A percentile compares a stretch with the other conserved stretches of the same genome.
These are phyloP conservation scores for Saiga tatarica DNA, from an alignment of 2,113 vertebrate genomes.

Conservation along the genomic window DNA sequence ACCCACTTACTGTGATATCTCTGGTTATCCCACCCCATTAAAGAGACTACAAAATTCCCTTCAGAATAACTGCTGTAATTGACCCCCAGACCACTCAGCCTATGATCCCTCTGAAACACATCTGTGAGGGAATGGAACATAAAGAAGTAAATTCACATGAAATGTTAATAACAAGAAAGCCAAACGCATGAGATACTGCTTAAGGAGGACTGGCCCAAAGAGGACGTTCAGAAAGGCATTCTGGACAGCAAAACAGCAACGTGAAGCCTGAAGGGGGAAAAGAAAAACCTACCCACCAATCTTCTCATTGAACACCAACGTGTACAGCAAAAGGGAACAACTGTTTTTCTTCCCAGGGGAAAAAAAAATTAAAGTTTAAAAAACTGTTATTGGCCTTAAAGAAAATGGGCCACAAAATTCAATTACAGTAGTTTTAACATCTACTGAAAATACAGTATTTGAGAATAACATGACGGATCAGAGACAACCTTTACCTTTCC, in stretches of 20 bases:
- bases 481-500: constrained; percentile 88
- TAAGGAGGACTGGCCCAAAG: neutral
- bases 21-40: neutral
- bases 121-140: neutral
- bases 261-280: neutral
- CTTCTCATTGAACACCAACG: neutral
- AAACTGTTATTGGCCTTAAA: neutral
- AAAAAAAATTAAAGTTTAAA: neutral
- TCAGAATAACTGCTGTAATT: neutral
- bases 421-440: neutral
- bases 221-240: neutral
- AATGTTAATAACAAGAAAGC: neutral
- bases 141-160: constrained; percentile 1
- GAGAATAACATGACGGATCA: neutral
- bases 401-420: neutral
- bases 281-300: neutral
- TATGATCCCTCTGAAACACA: neutral
- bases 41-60: neutral
- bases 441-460: neutral
- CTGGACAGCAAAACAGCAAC: neutral
- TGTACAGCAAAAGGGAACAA: neutral
- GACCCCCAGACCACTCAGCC: neutral
- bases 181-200: neutral
- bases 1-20: neutral
- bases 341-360: neutral